These are phyloP conservation scores for Eupsilia transversa DNA, from an alignment of 2,888 invertebrate species.

Conservation along the genomic window DNA sequence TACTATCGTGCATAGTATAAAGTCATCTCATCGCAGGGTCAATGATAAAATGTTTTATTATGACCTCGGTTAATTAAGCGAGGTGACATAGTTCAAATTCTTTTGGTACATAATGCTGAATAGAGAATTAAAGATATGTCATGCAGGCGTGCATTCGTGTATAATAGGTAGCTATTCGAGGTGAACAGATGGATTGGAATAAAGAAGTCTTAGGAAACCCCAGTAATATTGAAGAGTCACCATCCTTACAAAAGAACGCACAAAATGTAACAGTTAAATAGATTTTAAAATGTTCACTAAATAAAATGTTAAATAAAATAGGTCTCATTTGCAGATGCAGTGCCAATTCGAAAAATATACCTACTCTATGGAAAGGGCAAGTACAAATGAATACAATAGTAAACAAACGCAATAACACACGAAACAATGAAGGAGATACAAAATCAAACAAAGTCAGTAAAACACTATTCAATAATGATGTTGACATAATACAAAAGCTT, in stretches of 20 bases:
- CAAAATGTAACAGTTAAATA: neutral
- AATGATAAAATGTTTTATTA: slow-evolving; percentile 48
- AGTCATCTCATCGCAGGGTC: slow-evolving; percentile 43
- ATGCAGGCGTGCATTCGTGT: neutral
- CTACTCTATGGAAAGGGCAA: neutral
- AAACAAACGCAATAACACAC: slow-evolving; percentile 1
- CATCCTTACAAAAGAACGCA: neutral
- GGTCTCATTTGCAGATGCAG: neutral
- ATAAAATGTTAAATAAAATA: neutral
- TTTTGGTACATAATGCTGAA: slow-evolving; percentile 29
- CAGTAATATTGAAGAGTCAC: neutral
- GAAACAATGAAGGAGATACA: slow-evolving; percentile 10
- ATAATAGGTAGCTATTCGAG: neutral
- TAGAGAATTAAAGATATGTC: neutral
- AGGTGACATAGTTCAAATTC: slow-evolving; percentile 57
- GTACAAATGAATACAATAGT: slow-evolving; percentile 3
- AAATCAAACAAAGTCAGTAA: slow-evolving; percentile 5
- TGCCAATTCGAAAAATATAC: neutral
- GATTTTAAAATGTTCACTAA: neutral
- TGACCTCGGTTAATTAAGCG: slow-evolving; percentile 58
- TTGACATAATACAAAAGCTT: slow-evolving; percentile 3
- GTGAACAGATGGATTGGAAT: neutral
- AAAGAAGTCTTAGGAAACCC: neutral
- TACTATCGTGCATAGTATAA: slow-evolving; percentile 17
- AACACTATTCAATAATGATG: slow-evolving; percentile 10